phyloP scores from a whole-genome alignment of 2,113 vertebrate species.

The Pachypanchax playfairii region DNA sequence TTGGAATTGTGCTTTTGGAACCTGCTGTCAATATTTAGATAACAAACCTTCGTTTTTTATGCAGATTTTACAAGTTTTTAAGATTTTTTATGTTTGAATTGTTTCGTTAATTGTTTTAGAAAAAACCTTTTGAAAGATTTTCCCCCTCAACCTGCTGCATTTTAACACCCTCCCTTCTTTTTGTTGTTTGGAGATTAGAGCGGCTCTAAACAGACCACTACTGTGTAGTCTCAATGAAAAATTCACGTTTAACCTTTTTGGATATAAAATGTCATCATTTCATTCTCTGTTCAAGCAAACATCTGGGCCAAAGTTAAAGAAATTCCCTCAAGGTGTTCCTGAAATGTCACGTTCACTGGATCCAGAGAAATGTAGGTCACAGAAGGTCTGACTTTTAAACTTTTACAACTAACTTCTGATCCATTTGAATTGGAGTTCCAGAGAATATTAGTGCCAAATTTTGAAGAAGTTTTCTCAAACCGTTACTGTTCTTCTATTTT shows the following conservation, averaged over 20 bases:
- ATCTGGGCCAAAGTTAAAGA: not conserved
- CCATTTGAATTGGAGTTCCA: not conserved
- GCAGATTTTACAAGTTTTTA: too few relatives aligned
- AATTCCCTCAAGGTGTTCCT: not conserved
- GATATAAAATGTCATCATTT: slow-evolving; percentile 8
- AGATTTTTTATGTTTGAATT: too few relatives aligned
- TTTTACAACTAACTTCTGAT: not conserved
- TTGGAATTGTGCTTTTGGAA: too few relatives aligned
- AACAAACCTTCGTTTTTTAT: too few relatives aligned
- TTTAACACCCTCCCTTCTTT: not conserved
- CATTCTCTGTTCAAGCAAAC: not conserved
- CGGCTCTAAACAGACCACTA: too few relatives aligned
- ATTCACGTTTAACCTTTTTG: slow-evolving; percentile 7
- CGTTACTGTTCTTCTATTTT: slow-evolving; percentile 12
- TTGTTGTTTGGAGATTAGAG: not conserved
- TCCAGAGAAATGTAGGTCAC: not conserved
- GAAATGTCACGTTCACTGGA: slow-evolving; percentile 11
- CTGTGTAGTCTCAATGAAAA: slow-evolving; percentile 1
- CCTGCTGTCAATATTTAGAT: too few relatives aligned
- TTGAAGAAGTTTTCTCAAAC: not conserved
- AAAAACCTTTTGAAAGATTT: too few relatives aligned
- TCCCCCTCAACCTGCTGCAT: not conserved
- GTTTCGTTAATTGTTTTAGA: too few relatives aligned
- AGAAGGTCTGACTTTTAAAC: not conserved
- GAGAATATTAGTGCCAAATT: not conserved